Evolutionary conservation across 2,888 invertebrate genomes (phyloP), one percentile per base, ranked within the genome.

Genomic region (Drosophila fungiperda): DNA sequence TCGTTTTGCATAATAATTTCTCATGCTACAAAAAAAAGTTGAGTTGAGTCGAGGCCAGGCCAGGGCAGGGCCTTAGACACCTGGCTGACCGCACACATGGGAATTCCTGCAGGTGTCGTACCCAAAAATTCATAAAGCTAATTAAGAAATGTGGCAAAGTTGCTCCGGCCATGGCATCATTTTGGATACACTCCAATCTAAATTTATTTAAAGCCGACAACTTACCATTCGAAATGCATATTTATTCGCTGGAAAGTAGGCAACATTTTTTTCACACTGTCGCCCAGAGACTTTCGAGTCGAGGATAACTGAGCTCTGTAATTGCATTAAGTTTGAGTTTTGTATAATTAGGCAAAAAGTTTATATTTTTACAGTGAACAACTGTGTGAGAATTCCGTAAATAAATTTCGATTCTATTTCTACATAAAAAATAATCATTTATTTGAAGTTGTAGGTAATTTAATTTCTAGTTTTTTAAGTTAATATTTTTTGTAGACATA

Each of bases 21-120:
- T 58, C 66, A 67, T 53, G 50, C 48, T 26, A 26, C 26, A 4
- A 11, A 59, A 68, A 71, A 75, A 72, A 76, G 62, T 80, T 80
- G 63, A 26, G 65, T 52, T 57, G 23, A 35, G 63, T 29, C 58
- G 49, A 66, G 79, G 74, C 29, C 29, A 29, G 26, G 26, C 29
- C 29, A 29, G 29, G 5, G 0, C 54, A 66, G 79, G 74, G 55
- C 73, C 68, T 63, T 67, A 57, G 61, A 62, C 79, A 82, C 76
- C 82, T 85, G 90, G 76, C 59, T 86, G 91, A 87, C 91, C 87
- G 83, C 89, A 79, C 83, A 70, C 89, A 71, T 87, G 87, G 90
- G 87, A 87, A 87, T 76, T 79, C 36, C 23, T 73, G 65, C 87
- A 87, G 90, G 71, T 91, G 91, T 57, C 60, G 40, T 53, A 40